Percentiles rank a stretch among this genome's conserved stretches.
phyloP scores from a whole-genome alignment of 2,888 invertebrate species.

The Tyria jacobaeae region DNA sequence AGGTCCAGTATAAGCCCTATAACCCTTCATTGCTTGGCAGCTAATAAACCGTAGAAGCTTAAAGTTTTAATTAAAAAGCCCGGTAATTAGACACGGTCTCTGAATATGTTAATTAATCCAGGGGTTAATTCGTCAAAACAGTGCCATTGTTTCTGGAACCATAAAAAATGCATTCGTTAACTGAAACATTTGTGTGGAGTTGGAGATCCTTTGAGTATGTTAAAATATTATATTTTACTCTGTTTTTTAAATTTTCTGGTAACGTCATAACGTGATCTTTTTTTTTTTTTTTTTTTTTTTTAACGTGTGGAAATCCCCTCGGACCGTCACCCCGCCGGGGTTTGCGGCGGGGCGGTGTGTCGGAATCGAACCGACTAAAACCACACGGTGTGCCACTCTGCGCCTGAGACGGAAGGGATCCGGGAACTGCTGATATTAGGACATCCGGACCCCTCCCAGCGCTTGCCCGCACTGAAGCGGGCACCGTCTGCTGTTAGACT shows the following conservation, averaged over 20 bases:
- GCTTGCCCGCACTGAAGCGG: too few relatives aligned
- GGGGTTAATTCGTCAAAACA: slow-evolving; percentile 81
- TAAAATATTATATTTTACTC: not conserved
- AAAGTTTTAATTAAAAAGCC: slow-evolving; percentile 83
- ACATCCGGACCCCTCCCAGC: too few relatives aligned
- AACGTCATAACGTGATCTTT: too few relatives aligned
- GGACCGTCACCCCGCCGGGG: too few relatives aligned
- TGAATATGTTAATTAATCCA: slow-evolving; percentile 84
- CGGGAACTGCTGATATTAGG: too few relatives aligned
- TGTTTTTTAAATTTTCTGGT: not conserved
- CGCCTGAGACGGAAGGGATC: too few relatives aligned
- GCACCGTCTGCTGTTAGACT: too few relatives aligned
- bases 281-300: too few relatives aligned
- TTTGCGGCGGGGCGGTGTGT: too few relatives aligned
- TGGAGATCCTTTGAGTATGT: slow-evolving; percentile 21
- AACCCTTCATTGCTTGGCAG: slow-evolving; percentile 56
- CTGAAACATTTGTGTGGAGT: slow-evolving; percentile 49
- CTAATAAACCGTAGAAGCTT: slow-evolving; percentile 78
- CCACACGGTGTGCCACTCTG: too few relatives aligned
- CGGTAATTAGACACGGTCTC: slow-evolving; percentile 81
- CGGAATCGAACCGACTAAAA: too few relatives aligned
- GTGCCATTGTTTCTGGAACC: slow-evolving; percentile 75
- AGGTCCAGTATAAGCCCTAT: slow-evolving; percentile 38
- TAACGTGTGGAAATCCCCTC: too few relatives aligned
- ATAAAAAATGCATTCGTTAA: slow-evolving; percentile 67